A percentile compares a stretch with the other conserved stretches of the same genome.
Evolutionary conservation across 2,797 vertebrate species (phyloP).

Genomic region (Notoglanidium macrostoma): DNA sequence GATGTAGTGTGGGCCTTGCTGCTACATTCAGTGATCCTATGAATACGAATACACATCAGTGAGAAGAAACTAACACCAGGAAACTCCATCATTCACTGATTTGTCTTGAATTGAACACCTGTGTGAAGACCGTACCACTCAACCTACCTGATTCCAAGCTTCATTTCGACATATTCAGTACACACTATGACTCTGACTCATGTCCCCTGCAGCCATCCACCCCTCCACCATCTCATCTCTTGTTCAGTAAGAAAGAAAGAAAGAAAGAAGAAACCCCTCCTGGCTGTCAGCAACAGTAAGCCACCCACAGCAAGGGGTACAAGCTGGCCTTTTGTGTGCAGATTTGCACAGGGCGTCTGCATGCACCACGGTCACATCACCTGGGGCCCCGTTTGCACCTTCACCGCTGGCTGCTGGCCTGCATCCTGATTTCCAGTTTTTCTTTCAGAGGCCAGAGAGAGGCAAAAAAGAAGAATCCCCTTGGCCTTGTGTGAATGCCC

Average conservation of each 20-base stretch:
- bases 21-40: neutral
- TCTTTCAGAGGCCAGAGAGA: neutral
- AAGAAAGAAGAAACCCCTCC: neutral
- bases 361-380: conserved; percentile 60
- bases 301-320: conserved; percentile 45
- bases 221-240: neutral
- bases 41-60: neutral
- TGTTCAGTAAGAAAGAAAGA: conserved; percentile 18
- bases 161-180: neutral
- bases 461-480: neutral
- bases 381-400: conserved; percentile 70
- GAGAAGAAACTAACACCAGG: no score
- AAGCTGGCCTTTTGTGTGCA: conserved; percentile 62
- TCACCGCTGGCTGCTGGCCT: conserved; percentile 59
- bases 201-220: neutral
- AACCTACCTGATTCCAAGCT: neutral
- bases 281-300: conserved; percentile 39
- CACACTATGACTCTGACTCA: neutral
- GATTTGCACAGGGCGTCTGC: conserved; percentile 63
- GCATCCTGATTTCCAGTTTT: conserved; percentile 68
- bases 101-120: conserved; percentile 9
- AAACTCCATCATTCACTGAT: conserved; percentile 12
- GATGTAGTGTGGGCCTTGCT: neutral
- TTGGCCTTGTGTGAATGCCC: neutral
- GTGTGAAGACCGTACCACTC: neutral